Percentiles rank a stretch among this genome's conserved stretches.
Evolutionary conservation across 37 sponge, comb jelly and placozoan species (phyloP).

Genomic region (Geodia barretti): DNA sequence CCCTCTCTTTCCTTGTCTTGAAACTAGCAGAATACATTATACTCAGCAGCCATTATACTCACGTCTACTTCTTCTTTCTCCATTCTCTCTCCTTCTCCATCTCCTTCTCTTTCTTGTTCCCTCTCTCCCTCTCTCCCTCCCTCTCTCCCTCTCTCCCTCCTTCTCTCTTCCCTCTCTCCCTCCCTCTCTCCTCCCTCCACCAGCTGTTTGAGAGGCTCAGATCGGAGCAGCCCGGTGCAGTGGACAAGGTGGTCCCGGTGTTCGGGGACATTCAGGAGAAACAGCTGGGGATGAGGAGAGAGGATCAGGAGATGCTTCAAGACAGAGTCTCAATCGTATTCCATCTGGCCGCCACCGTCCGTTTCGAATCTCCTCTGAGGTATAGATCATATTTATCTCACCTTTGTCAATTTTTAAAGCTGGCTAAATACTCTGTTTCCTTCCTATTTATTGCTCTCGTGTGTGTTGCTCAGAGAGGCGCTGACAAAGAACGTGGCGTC

Average conservation of each 20-base stretch:
- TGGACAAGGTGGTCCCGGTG: conserved; percentile 62
- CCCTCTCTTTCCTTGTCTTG: too few species aligned
- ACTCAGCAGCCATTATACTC: not conserved
- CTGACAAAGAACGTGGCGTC: conserved; percentile 63
- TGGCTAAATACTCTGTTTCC: not conserved
- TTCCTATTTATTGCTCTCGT: not conserved
- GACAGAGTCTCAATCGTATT: conserved; percentile 77
- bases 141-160: too few species aligned
- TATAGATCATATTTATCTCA: not conserved
- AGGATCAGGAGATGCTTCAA: conserved; percentile 43
- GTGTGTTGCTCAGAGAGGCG: conserved; percentile 39
- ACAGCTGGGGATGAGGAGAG: conserved; percentile 69
- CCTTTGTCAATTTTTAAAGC: not conserved
- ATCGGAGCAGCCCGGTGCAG: conserved; percentile 28
- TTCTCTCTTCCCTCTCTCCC: too few species aligned
- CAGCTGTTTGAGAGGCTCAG: conserved; percentile 78
- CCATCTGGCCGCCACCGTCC: conserved; percentile 87
- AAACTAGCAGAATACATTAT: not conserved
- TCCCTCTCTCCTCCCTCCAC: too few species aligned
- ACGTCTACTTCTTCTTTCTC: too few species aligned
- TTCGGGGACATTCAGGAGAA: conserved; percentile 57
- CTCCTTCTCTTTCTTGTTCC: too few species aligned
- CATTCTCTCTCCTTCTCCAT: too few species aligned
- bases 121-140: too few species aligned
- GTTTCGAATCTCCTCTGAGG: conserved; percentile 84